phyloP scores from a whole-genome alignment of 2,113 vertebrate species.

The Elgaria multicarinata region DNA sequence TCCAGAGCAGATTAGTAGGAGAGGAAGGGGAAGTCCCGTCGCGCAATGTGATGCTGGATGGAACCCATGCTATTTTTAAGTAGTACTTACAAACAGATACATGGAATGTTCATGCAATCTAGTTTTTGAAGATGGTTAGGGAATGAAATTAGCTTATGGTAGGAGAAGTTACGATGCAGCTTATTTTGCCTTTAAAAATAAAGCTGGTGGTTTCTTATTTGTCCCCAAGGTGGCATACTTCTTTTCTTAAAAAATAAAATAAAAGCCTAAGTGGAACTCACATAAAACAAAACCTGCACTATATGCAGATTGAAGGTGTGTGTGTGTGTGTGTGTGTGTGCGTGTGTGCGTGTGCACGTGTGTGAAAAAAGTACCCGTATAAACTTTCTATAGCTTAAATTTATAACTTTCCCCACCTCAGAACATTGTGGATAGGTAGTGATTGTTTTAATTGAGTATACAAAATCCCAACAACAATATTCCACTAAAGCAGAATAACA shows the following conservation, averaged over 20 bases:
- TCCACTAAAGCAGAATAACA: background rate
- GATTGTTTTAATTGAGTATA: background rate
- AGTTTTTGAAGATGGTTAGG: background rate
- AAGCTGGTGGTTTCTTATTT: background rate
- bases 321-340: background rate
- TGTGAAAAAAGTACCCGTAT: background rate
- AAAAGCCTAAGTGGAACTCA: background rate
- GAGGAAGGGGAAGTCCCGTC: background rate
- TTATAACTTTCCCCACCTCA: background rate
- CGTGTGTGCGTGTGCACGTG: too few relatives aligned
- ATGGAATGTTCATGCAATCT: background rate
- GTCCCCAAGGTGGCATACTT: constrained; percentile 52
- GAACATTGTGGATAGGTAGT: background rate
- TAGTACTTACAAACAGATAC: background rate
- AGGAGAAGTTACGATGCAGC: background rate
- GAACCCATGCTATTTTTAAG: background rate
- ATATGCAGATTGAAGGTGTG: background rate
- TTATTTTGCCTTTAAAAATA: constrained; percentile 39
- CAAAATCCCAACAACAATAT: background rate
- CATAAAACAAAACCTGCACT: background rate
- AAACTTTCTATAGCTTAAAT: background rate
- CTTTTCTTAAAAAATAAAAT: background rate
- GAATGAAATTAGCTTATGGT: background rate
- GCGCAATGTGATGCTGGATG: too few relatives aligned
- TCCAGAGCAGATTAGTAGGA: background rate